These are phyloP conservation scores for Myrmophylax atrothorax DNA, from an alignment of 2,113 vertebrate genomes.

Conservation along the genomic window DNA sequence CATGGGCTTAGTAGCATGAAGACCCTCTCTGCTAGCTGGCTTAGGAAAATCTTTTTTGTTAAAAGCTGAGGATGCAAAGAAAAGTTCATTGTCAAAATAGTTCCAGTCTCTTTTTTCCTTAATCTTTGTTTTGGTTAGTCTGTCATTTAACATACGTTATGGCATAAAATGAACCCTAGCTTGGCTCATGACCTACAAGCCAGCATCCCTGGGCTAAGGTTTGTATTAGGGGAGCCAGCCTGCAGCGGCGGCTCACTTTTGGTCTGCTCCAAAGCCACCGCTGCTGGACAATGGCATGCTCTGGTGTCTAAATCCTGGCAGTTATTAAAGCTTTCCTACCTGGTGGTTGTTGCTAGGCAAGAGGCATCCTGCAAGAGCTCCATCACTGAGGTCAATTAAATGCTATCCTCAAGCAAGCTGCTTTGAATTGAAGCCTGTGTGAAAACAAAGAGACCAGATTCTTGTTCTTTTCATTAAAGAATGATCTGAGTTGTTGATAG, in stretches of 20 bases:
- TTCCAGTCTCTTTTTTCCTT: not conserved
- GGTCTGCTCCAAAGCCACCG: not conserved
- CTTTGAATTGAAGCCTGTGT: conserved; percentile 17
- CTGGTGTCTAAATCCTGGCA: not conserved
- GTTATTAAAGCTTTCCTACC: conserved; percentile 1
- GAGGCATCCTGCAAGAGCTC: conserved; percentile 1
- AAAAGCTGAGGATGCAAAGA: not conserved
- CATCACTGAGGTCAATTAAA: conserved; percentile 43
- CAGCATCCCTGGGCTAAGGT: not conserved
- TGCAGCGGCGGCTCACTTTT: not conserved
- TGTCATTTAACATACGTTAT: not conserved
- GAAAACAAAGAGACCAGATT: not conserved
- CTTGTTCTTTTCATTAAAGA: conserved; percentile 26
- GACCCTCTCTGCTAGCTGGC: not conserved
- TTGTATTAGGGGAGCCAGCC: not conserved
- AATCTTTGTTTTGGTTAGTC: not conserved
- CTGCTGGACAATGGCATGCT: not conserved
- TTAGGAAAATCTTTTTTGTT: not conserved
- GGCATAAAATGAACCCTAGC: not conserved
- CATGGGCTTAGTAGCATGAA: not conserved
- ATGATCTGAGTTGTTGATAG: not conserved
- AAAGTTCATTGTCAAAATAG: not conserved
- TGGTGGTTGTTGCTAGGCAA: conserved; percentile 1
- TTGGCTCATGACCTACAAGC: rapidly evolving
- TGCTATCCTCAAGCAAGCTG: conserved; percentile 34